phyloP scores from a whole-genome alignment of 2,888 invertebrate species.

The Marasmarcha lunaedactyla region DNA sequence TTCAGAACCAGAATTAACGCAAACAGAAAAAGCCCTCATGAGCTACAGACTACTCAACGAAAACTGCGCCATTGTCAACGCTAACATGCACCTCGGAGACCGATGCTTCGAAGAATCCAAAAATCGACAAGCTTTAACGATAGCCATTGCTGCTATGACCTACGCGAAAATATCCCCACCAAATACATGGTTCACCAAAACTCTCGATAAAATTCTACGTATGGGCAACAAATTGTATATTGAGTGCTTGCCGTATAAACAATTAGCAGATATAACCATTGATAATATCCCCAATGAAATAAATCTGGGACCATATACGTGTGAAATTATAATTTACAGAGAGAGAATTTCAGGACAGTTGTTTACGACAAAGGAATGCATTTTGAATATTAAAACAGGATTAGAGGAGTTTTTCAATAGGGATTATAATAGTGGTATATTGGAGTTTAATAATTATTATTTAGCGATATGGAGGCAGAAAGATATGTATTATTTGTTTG shows the following conservation, averaged over 20 bases:
- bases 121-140: constrained; percentile 72
- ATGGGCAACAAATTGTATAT: constrained; percentile 70
- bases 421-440: constrained; percentile 56
- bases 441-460: constrained; percentile 72
- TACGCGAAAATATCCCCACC: constrained; percentile 76
- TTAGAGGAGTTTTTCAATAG: constrained; percentile 65
- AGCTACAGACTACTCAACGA: constrained; percentile 67
- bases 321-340: constrained; percentile 69
- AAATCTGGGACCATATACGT: constrained; percentile 64
- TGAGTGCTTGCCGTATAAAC: constrained; percentile 60
- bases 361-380: constrained; percentile 61
- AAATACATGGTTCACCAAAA: constrained; percentile 69
- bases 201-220: constrained; percentile 69
- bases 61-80: constrained; percentile 68
- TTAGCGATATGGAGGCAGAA: constrained; percentile 74
- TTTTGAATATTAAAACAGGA: constrained; percentile 55
- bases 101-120: constrained; percentile 69
- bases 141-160: constrained; percentile 70
- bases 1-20: constrained; percentile 54
- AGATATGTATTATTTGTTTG: constrained; percentile 74
- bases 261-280: constrained; percentile 54
- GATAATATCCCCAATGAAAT: constrained; percentile 71
- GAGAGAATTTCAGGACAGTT: constrained; percentile 59
- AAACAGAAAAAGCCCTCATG: constrained; percentile 61
- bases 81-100: constrained; percentile 70